Evolutionary conservation across 64 coral and sea anemone species (phyloP).

Genomic region (Dendronephthya gigantea): DNA sequence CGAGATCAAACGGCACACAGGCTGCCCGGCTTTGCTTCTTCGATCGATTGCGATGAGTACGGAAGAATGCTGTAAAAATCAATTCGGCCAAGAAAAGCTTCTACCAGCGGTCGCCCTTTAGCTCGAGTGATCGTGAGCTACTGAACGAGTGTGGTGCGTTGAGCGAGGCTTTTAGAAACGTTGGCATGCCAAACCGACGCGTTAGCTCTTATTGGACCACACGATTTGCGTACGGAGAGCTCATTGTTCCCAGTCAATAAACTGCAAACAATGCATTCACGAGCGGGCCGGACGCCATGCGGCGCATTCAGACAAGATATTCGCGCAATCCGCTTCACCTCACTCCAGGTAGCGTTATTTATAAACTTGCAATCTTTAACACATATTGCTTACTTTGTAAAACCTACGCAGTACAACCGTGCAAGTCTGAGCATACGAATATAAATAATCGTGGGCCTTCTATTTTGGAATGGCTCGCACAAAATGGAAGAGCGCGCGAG

Average conservation of each 20-base stretch:
- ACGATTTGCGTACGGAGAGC: background rate
- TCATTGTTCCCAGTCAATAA: constrained; percentile 15
- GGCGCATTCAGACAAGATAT: constrained; percentile 4
- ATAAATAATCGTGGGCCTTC: background rate
- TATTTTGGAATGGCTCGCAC: background rate
- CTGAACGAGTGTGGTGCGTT: background rate
- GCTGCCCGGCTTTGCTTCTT: background rate
- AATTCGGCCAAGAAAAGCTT: background rate
- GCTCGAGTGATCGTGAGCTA: background rate
- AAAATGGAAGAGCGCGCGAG: background rate
- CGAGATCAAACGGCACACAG: background rate
- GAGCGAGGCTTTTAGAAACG: background rate
- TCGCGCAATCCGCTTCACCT: background rate
- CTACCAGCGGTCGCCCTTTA: background rate
- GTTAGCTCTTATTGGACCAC: constrained; percentile 4
- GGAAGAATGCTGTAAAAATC: background rate
- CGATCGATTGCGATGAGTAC: background rate
- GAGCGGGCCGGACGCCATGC: background rate
- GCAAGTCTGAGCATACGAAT: background rate
- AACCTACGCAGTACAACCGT: background rate
- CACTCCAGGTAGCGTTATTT: constrained; percentile 21
- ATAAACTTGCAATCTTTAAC: constrained; percentile 17
- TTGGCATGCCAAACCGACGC: background rate
- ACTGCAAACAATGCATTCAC: constrained; percentile 7
- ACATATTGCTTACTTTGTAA: constrained; percentile 8